Percentiles rank a stretch among this genome's conserved stretches.
phyloP scores from a whole-genome alignment of 2,888 invertebrate genomes.

The Hylaea fasciaria region DNA sequence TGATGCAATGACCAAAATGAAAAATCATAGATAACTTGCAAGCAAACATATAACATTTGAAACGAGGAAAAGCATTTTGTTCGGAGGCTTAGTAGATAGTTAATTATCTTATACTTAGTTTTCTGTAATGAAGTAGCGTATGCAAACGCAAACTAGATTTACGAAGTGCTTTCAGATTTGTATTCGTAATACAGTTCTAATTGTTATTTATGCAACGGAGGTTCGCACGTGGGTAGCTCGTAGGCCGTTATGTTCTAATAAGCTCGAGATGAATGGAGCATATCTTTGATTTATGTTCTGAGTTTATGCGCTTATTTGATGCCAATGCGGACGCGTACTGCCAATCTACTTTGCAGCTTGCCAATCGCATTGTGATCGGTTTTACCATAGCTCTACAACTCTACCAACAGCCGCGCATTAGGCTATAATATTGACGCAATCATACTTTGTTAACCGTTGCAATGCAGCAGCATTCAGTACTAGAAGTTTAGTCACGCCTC shows the following conservation, averaged over 20 bases:
- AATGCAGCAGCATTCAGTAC: conserved; percentile 57
- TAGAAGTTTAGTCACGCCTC: conserved; percentile 59
- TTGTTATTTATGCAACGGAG: conserved; percentile 45
- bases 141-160: conserved; percentile 43
- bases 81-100: conserved; percentile 2
- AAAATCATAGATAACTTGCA: not conserved
- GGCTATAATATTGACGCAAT: conserved; percentile 63
- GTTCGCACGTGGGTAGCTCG: conserved; percentile 44
- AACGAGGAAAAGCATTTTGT: conserved; percentile 7
- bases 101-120: conserved; percentile 21
- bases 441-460: conserved; percentile 64
- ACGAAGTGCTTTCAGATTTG: conserved; percentile 45
- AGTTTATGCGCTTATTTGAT: conserved; percentile 42
- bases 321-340: conserved; percentile 35
- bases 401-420: conserved; percentile 50
- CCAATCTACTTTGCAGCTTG: conserved; percentile 42
- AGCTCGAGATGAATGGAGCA: conserved; percentile 44
- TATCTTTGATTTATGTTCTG: conserved; percentile 45
- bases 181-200: conserved; percentile 45
- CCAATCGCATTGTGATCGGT: conserved; percentile 55
- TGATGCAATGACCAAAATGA: not conserved
- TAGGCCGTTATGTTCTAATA: conserved; percentile 46
- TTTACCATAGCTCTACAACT: conserved; percentile 40
- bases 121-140: conserved; percentile 36
- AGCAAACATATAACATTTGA: not conserved